phyloP scores from a whole-genome alignment of 2,113 vertebrate species.

The Dicrurus megarhynchus region DNA sequence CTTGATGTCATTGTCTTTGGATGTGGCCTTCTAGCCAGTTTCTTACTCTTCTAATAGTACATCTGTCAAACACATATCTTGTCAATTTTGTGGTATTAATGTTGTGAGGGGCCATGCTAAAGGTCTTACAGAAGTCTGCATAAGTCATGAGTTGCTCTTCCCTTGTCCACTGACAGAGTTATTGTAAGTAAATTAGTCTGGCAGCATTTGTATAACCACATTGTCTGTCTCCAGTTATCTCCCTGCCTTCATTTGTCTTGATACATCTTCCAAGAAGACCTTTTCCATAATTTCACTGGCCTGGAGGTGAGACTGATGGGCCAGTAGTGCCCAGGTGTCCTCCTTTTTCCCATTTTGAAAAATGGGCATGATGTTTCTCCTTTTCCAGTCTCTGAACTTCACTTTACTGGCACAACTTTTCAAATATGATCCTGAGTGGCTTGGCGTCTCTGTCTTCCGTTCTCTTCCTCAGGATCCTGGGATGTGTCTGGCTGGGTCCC shows the following conservation, averaged over 20 bases:
- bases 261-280: not conserved
- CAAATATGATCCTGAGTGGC: not conserved
- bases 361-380: not conserved
- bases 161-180: not conserved
- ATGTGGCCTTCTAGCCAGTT: not conserved
- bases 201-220: not conserved
- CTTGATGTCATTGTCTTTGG: not conserved
- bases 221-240: not conserved
- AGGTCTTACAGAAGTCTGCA: not conserved
- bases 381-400: not conserved
- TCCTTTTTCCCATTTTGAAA: not conserved
- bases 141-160: not conserved
- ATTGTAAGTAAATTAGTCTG: not conserved
- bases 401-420: not conserved
- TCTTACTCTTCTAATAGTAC: not conserved
- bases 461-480: not conserved
- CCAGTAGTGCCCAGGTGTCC: not conserved
- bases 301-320: not conserved
- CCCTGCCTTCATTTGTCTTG: not conserved
- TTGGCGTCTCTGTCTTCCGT: not conserved
- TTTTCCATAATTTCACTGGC: not conserved
- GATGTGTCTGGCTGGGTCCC: not conserved
- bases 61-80: not conserved
- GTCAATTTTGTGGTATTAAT: not conserved
- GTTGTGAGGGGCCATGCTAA: not conserved